Evolutionary conservation across 2,797 vertebrate genomes (phyloP).

Genomic region (Thunnus albacares): DNA sequence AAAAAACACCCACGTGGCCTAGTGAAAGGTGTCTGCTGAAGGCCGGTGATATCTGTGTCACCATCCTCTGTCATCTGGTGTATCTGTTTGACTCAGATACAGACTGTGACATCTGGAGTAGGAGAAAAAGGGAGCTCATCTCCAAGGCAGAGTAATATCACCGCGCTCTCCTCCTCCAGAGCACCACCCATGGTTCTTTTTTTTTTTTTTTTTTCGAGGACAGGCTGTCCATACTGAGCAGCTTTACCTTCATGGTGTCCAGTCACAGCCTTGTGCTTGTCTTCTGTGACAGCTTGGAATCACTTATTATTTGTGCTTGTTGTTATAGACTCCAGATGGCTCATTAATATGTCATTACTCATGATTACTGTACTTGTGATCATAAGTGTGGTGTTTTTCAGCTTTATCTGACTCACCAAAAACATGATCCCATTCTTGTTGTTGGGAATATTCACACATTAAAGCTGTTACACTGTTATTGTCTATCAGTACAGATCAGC

Average conservation of each 20-base stretch:
- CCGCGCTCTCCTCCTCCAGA: constrained; percentile 10
- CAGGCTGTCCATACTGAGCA: constrained; percentile 28
- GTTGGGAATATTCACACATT: constrained; percentile 52
- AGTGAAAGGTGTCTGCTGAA: constrained; percentile 41
- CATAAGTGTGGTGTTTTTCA: background rate
- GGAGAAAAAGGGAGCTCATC: constrained; percentile 57
- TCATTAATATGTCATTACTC: constrained; percentile 19
- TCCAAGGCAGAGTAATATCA: constrained; percentile 49
- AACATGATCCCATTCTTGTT: constrained; percentile 16
- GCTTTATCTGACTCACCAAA: constrained; percentile 16
- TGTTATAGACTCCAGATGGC: constrained; percentile 39
- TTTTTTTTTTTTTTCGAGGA: constrained; percentile 29
- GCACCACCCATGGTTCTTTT: constrained; percentile 29
- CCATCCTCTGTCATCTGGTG: constrained; percentile 52
- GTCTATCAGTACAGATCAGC: constrained; percentile 9
- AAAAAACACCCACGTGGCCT: constrained; percentile 42
- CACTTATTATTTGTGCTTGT: constrained; percentile 32
- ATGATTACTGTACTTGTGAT: constrained; percentile 20
- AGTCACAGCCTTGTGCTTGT: constrained; percentile 24
- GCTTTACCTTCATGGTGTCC: constrained; percentile 42
- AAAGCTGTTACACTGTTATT: background rate
- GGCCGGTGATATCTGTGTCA: constrained; percentile 34
- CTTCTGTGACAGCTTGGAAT: constrained; percentile 46
- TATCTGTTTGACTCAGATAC: constrained; percentile 40
- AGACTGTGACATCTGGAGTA: constrained; percentile 66